These are phyloP conservation scores for Drosophila glabriapex DNA, from an alignment of 2,888 invertebrate species.

Conservation along the genomic window DNA sequence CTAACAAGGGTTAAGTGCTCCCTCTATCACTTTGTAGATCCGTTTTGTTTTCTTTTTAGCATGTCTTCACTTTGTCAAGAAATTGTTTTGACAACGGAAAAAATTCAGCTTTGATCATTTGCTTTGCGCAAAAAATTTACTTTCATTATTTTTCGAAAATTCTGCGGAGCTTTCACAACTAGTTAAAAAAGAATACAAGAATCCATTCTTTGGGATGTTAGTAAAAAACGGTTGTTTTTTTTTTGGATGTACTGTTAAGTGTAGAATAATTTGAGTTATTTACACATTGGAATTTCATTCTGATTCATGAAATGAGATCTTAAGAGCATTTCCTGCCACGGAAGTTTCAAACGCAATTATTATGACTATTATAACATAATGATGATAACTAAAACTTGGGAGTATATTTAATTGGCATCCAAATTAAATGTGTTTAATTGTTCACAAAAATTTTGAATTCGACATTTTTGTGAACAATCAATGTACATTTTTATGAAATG, in stretches of 20 bases:
- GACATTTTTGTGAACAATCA: neutral
- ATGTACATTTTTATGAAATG: neutral
- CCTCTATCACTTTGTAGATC: slow-evolving; percentile 40
- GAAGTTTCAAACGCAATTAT: neutral
- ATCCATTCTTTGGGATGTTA: neutral
- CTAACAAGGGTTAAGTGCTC: slow-evolving; percentile 61
- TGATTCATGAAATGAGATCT: slow-evolving; percentile 1
- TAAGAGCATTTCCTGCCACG: neutral
- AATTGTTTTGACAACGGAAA: neutral
- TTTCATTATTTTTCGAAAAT: neutral
- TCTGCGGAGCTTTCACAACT: neutral
- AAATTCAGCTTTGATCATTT: neutral
- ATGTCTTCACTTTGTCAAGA: neutral
- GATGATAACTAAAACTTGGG: neutral
- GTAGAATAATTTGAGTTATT: neutral
- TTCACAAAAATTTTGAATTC: neutral
- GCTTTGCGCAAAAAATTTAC: neutral
- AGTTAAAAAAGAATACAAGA: too few species aligned
- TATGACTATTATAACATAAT: neutral
- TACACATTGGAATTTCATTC: neutral
- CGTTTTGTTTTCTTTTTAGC: slow-evolving; percentile 6
- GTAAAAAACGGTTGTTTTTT: too few species aligned
- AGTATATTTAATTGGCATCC: neutral
- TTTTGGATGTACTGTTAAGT: neutral
- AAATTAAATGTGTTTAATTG: neutral